Evolutionary conservation across 2,113 vertebrate genomes (phyloP).

Genomic region (Rhinogobius similis): DNA sequence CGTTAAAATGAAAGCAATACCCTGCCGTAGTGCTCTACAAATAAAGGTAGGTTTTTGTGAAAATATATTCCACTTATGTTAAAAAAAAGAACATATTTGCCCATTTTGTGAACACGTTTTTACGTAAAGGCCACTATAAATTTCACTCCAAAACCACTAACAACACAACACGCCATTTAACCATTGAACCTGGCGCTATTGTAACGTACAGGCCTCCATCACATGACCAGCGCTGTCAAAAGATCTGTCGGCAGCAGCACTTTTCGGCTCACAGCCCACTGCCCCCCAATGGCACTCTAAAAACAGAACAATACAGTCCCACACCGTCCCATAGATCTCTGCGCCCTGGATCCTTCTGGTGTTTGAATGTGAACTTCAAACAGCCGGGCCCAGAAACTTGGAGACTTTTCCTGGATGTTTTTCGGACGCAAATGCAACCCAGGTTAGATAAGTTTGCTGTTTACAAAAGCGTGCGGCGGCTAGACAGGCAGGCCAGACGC

Average conservation of each 20-base stretch:
- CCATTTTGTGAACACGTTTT: too few species aligned
- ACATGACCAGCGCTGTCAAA: constrained; percentile 74
- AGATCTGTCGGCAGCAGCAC: constrained; percentile 79
- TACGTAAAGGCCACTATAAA: too few species aligned
- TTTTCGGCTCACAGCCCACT: constrained; percentile 73
- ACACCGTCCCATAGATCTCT: constrained; percentile 30
- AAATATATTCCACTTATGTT: too few species aligned
- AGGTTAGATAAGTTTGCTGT: constrained; percentile 69
- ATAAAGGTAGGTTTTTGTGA: too few species aligned
- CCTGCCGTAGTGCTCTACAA: too few species aligned
- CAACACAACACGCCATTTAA: too few species aligned
- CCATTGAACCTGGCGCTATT: neutral
- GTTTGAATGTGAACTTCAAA: constrained; percentile 12
- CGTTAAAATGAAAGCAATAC: too few species aligned
- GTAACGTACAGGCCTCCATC: neutral
- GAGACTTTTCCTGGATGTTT: constrained; percentile 63
- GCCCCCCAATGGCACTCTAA: constrained; percentile 58
- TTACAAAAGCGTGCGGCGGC: constrained; percentile 20
- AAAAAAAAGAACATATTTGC: too few species aligned
- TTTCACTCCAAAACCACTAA: too few species aligned
- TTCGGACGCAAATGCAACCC: constrained; percentile 59
- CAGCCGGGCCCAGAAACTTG: constrained; percentile 43
- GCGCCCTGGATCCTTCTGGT: constrained; percentile 61
- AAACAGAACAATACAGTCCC: constrained; percentile 67
- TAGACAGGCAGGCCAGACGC: constrained; percentile 4